Evolutionary conservation across 2,113 vertebrate genomes (phyloP), one percentile per base, ranked within the genome.

Genomic region (Xenotilapia longispinis): DNA sequence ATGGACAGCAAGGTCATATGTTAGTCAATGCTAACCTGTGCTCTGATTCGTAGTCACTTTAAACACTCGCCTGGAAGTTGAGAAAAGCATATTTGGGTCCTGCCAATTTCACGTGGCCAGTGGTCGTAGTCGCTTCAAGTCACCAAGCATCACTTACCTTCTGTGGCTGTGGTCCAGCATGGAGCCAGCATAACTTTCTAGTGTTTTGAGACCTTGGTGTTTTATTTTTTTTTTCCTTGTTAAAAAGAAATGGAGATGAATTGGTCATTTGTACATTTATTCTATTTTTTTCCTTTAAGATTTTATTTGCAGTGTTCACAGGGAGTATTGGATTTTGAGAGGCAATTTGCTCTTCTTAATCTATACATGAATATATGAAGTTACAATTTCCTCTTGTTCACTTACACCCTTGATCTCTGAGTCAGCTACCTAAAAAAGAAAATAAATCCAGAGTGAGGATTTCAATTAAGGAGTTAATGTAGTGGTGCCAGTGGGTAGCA

Each of bases 381-480:
- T 31, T 49, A 78, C 45, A 31, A 31, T 78, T 78, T 78, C 70
- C 70, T 47, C 17, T 78, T 12, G 17, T 19, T 28, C 21, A 49
- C 42, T 78, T 78, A 85, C 58, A 70, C 26, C 75, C 80, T 85
- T 87, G 84, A 78, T 81, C 28, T 84, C 65, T 87, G 65, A 84
- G 84, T 89, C 83, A 73, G 79, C 81, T 42, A 68, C 79, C 42
- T 17, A 6, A 89, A 65, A 36, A 86, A 57, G 42, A 45, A 17
- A 75, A 75, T 10, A 75, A 75, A 78, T 19, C 45, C 79, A 36
- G 73, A 73, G 55, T 60, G 40, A 70, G 31, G 63, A 73, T 81
- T 49, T 81, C 60, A 84, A 57, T 81, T 87, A 84, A 89, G 60
- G 85, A 88, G 84, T 86, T 87, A 91, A 93, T 89, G 80, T 36